Percentiles rank a stretch among this genome's conserved stretches.
Evolutionary conservation across 2,797 vertebrate species (phyloP).

Genomic region (Buphagus erythrorhynchus): DNA sequence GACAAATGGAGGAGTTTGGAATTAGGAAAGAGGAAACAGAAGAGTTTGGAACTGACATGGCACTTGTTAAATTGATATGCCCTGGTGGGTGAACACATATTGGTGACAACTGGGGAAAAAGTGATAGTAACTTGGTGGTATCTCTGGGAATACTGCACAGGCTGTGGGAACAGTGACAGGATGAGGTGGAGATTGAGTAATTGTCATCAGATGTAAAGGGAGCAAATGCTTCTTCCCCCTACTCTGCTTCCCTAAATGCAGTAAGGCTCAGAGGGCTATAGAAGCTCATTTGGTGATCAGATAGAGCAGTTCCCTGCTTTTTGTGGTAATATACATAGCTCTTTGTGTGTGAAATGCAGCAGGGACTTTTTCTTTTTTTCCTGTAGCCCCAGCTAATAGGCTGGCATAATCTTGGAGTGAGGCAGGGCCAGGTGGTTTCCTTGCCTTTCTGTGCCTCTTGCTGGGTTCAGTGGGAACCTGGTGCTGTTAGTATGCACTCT

Average conservation of each 20-base stretch:
- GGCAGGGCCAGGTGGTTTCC: constrained; percentile 5
- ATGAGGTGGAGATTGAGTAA: not conserved
- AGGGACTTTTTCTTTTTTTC: not conserved
- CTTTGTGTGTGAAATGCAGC: not conserved
- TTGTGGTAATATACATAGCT: not conserved
- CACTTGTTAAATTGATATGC: not conserved
- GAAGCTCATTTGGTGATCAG: not conserved
- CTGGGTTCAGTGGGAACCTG: not conserved
- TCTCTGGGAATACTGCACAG: not conserved
- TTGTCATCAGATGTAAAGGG: not conserved
- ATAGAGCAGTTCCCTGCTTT: not conserved
- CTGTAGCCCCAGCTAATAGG: not conserved
- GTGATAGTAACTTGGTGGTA: not conserved
- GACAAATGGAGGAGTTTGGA: not conserved
- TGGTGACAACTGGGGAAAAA: not conserved
- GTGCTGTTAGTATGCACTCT: constrained; percentile 32
- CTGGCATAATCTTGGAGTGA: not conserved
- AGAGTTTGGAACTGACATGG: not conserved
- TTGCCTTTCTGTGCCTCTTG: not conserved
- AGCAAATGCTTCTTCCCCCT: not conserved
- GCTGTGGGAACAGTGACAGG: not conserved
- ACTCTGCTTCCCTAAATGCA: not conserved
- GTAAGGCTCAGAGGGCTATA: not conserved
- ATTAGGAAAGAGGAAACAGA: not conserved
- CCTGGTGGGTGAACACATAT: not conserved